Evolutionary conservation across 2,113 vertebrate genomes (phyloP).

Genomic region (Platycercus adscitus): DNA sequence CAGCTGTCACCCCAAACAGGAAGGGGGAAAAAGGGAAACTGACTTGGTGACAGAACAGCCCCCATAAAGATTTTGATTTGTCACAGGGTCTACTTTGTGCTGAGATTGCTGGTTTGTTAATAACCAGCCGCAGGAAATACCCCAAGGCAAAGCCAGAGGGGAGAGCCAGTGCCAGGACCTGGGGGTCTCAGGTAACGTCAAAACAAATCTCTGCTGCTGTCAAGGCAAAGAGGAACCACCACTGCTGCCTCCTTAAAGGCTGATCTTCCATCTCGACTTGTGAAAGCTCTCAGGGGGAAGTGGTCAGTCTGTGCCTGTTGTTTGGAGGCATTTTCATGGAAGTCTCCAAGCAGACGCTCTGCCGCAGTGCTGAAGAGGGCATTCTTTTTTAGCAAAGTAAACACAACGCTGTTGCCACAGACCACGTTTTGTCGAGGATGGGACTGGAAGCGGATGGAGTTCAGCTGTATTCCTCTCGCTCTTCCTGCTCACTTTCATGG

Average conservation of each 20-base stretch:
- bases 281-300: constrained; percentile 25
- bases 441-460: not conserved
- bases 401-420: not conserved
- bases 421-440: not conserved
- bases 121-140: not conserved
- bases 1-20: rapidly evolving
- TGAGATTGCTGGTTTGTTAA: not conserved
- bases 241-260: not conserved
- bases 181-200: not conserved
- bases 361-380: not conserved
- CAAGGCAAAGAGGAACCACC: not conserved
- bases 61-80: not conserved
- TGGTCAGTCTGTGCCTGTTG: not conserved
- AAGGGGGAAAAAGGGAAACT: not conserved
- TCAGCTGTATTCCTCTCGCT: not conserved
- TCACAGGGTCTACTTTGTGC: not conserved
- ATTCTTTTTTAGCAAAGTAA: not conserved
- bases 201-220: not conserved
- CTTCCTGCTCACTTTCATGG: not conserved
- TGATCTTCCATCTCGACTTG: not conserved
- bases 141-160: not conserved
- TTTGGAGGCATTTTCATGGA: not conserved
- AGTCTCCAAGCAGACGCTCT: not conserved
- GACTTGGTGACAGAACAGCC: not conserved
- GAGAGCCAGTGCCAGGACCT: not conserved